Conservation (phyloP, 2,113 vertebrate genomes). For the Datnioides undecimradiatus region DNA sequence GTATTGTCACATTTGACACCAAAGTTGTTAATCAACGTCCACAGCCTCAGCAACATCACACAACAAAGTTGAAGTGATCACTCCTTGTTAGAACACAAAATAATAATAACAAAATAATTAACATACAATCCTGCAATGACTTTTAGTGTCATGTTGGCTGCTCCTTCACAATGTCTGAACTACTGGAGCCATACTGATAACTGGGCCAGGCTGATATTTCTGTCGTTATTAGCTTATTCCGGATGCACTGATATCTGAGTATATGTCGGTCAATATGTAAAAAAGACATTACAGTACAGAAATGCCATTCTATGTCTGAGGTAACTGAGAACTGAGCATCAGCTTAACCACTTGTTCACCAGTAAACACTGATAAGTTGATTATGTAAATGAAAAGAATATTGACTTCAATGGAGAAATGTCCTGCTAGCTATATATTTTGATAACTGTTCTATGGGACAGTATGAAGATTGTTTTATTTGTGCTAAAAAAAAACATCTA, state of each 20-base stretch:
- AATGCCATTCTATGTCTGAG: background rate
- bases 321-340: too few relatives aligned
- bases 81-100: too few relatives aligned
- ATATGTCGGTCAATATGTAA: background rate
- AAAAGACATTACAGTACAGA: background rate
- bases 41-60: background rate
- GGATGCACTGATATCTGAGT: background rate
- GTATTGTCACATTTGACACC: background rate
- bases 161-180: background rate
- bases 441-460: too few relatives aligned
- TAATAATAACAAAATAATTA: background rate
- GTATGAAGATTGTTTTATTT: background rate
- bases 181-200: background rate
- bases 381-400: background rate
- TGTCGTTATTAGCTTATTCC: too few relatives aligned
- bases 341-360: too few relatives aligned
- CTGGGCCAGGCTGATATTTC: background rate
- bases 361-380: background rate
- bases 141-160: conserved; percentile 4
- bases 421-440: background rate
- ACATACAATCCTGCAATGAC: background rate
- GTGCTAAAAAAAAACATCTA: background rate
- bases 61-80: background rate
- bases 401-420: too few relatives aligned
- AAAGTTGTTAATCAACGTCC: background rate